phyloP scores from a whole-genome alignment of 1,140 invertebrate species.

The Batillaria attramentaria region DNA sequence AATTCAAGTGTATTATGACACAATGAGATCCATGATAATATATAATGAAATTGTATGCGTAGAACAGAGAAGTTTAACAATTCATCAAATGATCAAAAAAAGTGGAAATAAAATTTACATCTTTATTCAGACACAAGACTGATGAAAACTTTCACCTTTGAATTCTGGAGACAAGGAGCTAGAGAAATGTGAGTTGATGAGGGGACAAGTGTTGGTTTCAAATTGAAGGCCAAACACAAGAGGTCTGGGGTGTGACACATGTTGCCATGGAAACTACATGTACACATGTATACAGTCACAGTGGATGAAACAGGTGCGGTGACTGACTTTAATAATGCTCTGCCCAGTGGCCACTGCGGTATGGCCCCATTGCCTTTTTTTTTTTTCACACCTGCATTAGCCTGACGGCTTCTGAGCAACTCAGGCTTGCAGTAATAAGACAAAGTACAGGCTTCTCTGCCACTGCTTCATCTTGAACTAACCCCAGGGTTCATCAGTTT shows the following conservation, averaged over 20 bases:
- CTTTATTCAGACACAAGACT: constrained; percentile 28
- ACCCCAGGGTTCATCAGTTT: no score
- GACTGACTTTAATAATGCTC: neutral
- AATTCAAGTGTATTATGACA: constrained; percentile 37
- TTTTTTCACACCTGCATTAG: neutral
- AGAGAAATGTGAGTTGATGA: neutral
- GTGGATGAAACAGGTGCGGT: constrained; percentile 1
- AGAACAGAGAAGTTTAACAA: constrained; percentile 20
- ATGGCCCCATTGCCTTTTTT: neutral
- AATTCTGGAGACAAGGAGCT: neutral
- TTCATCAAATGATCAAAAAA: constrained; percentile 34
- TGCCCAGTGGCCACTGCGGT: neutral
- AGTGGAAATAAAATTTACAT: constrained; percentile 41
- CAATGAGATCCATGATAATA: constrained; percentile 45
- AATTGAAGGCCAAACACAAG: neutral
- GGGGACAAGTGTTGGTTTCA: neutral
- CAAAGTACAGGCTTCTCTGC: no score
- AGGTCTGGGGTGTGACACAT: neutral
- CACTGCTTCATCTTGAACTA: no score
- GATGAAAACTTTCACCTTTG: constrained; percentile 6
- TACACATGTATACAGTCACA: constrained; percentile 9
- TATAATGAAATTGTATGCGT: constrained; percentile 29
- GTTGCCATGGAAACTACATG: constrained; percentile 16
- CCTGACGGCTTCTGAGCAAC: no score
- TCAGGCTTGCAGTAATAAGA: no score